Percentiles rank a stretch among this genome's conserved stretches.
phyloP scores from a whole-genome alignment of 2,888 invertebrate species.

The Hermaeophaga mercurialis region DNA sequence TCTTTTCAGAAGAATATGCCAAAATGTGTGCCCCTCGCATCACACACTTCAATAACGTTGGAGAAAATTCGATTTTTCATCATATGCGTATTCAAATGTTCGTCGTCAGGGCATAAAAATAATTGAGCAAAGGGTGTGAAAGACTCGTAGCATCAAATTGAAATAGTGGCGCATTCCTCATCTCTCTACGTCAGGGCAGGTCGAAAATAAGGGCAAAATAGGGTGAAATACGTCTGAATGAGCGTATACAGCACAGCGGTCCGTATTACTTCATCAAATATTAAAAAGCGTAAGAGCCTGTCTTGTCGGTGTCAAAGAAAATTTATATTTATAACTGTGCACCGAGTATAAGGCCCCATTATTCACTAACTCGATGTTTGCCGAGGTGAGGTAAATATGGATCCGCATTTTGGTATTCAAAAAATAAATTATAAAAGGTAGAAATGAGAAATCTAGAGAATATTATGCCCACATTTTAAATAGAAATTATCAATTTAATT shows the following conservation, averaged over 20 bases:
- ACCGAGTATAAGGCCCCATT: conserved; percentile 38
- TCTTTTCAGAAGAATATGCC: too few relatives aligned
- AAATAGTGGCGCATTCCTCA: conserved; percentile 19
- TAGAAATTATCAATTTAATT: too few relatives aligned
- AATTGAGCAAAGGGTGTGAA: conserved; percentile 26
- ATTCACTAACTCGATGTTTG: conserved; percentile 39
- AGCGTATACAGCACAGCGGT: conserved; percentile 6
- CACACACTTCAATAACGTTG: too few relatives aligned
- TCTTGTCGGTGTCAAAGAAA: conserved; percentile 32
- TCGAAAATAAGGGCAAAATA: conserved; percentile 11
- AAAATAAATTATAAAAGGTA: too few relatives aligned
- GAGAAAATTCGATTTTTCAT: too few relatives aligned
- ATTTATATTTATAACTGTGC: conserved; percentile 28
- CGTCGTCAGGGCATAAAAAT: conserved; percentile 21
- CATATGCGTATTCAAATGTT: too few relatives aligned
- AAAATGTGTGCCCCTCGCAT: too few relatives aligned
- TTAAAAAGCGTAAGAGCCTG: conserved; percentile 32
- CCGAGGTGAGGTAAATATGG: background rate
- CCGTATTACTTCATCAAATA: conserved; percentile 33
- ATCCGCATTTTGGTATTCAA: conserved; percentile 3
- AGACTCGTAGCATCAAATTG: conserved; percentile 20
- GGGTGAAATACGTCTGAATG: conserved; percentile 24
- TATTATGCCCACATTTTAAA: too few relatives aligned
- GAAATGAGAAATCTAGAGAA: too few relatives aligned
- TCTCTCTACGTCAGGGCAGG: too few relatives aligned